These are phyloP conservation scores for Belonocnema kinseyi DNA, from an alignment of 1,140 invertebrate genomes.

Conservation along the genomic window DNA sequence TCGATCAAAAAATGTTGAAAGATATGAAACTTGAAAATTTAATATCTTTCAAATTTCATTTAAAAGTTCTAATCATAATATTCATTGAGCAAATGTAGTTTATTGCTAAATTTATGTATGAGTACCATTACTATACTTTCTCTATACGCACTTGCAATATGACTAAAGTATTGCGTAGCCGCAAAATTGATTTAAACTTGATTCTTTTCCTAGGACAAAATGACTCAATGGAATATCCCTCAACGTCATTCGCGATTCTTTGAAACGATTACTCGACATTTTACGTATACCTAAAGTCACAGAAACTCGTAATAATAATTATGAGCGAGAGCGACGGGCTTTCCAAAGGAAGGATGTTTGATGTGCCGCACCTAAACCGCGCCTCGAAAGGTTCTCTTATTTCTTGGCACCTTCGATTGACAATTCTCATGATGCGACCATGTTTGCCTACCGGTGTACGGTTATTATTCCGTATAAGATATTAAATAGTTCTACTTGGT, in stretches of 20 bases:
- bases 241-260: background rate
- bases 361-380: constrained; percentile 68
- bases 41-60: too few species aligned
- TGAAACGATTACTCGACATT: constrained; percentile 37
- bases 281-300: constrained; percentile 38
- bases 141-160: too few species aligned
- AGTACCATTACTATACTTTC: too few species aligned
- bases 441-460: constrained; percentile 55
- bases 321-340: constrained; percentile 52
- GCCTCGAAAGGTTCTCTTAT: constrained; percentile 61
- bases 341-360: constrained; percentile 71
- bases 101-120: too few species aligned
- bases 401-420: constrained; percentile 72
- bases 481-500: constrained; percentile 14
- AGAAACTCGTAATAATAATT: constrained; percentile 55
- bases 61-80: too few species aligned
- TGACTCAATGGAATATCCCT: background rate
- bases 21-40: too few species aligned
- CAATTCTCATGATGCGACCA: constrained; percentile 68
- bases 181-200: background rate
- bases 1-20: too few species aligned
- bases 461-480: constrained; percentile 21
- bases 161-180: background rate
- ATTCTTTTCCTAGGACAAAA: background rate
- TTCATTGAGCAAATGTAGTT: too few species aligned